Percentiles rank a stretch among this genome's conserved stretches.
Evolutionary conservation across 2,888 invertebrate species (phyloP).

Genomic region (Pristionchus mayeri): DNA sequence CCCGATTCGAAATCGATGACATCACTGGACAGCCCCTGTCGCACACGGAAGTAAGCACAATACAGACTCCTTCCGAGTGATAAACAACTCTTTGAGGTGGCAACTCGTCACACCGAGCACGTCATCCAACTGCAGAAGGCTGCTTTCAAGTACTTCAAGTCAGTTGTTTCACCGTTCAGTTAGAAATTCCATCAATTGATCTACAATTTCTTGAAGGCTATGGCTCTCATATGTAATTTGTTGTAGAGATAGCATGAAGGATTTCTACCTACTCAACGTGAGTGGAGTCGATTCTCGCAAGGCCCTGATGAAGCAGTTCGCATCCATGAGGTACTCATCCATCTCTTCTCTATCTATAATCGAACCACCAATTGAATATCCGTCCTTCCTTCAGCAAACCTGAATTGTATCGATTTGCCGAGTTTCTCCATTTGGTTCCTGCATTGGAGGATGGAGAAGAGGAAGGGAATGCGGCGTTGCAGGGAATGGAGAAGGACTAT

Average conservation of each 20-base stretch:
- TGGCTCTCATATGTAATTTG: background rate
- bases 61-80: background rate
- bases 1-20: conserved; percentile 96
- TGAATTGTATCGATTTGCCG: conserved; percentile 88
- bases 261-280: conserved; percentile 93
- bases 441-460: conserved; percentile 82
- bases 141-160: conserved; percentile 83
- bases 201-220: no score
- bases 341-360: background rate
- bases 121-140: conserved; percentile 94
- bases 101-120: conserved; percentile 91
- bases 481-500: conserved; percentile 83
- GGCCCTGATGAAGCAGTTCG: conserved; percentile 87
- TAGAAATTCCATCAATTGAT: background rate
- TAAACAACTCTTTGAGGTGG: conserved; percentile 81
- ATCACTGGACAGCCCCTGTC: conserved; percentile 68
- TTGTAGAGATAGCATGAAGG: conserved; percentile 80
- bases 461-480: conserved; percentile 56
- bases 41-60: conserved; percentile 65
- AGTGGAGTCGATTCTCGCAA: conserved; percentile 93
- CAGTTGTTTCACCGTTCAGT: background rate
- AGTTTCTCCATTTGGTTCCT: conserved; percentile 89
- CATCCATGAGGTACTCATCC: conserved; percentile 57
- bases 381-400: conserved; percentile 82
- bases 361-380: no score